Conservation (phyloP, 2,113 vertebrate species). For the Myotis lucifugus region DNA sequence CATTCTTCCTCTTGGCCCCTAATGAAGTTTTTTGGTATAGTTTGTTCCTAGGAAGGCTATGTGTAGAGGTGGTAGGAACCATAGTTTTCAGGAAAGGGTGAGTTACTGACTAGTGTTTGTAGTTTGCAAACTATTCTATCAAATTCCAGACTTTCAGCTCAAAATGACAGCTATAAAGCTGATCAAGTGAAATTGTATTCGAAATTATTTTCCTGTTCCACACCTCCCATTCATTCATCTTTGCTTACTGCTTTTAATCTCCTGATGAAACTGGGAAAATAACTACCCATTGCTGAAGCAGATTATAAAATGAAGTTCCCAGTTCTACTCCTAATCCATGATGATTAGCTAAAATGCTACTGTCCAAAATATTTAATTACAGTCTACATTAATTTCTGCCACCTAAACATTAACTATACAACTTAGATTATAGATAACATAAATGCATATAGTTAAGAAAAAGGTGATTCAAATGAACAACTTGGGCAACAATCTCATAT, state of each 20-base stretch:
- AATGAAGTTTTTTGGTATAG: background rate
- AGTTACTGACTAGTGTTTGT: background rate
- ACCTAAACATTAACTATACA: constrained; percentile 17
- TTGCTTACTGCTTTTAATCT: background rate
- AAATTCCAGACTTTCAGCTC: background rate
- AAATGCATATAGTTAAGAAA: background rate
- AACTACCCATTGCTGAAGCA: background rate
- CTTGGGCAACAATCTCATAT: background rate
- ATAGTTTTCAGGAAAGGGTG: constrained; percentile 7
- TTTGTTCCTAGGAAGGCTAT: background rate
- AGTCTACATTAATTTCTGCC: background rate
- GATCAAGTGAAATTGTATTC: background rate
- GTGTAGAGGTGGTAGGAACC: background rate
- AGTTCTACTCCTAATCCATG: background rate
- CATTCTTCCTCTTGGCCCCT: background rate
- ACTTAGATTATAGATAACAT: background rate
- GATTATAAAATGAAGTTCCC: background rate
- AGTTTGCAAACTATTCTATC: background rate
- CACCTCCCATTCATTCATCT: background rate
- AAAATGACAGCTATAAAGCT: constrained; percentile 22
- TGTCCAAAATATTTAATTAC: background rate
- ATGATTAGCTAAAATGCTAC: background rate
- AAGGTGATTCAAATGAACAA: background rate
- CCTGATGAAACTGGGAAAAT: background rate
- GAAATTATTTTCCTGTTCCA: background rate